A percentile compares a stretch with the other conserved stretches of the same genome.
phyloP scores from a whole-genome alignment of 2,113 vertebrate genomes.

The Murina feae region DNA sequence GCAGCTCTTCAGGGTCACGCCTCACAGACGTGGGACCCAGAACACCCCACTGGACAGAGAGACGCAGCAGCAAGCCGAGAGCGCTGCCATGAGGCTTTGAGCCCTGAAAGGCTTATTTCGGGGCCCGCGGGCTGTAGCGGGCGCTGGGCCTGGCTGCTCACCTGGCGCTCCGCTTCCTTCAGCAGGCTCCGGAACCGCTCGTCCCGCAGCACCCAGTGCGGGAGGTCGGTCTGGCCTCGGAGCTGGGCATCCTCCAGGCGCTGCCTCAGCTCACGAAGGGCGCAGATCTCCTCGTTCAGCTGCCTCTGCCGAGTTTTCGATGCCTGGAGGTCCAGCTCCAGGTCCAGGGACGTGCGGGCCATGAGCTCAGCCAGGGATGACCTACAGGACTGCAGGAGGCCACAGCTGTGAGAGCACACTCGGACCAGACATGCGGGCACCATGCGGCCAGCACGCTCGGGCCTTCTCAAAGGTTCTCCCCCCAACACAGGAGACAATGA shows the following conservation, averaged over 20 bases:
- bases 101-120: not conserved
- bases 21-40: not conserved
- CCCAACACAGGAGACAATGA: not conserved
- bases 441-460: accelerated
- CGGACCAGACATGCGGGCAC: accelerated
- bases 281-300: conserved; percentile 93
- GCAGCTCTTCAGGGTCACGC: not conserved
- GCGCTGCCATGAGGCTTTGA: not conserved
- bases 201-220: conserved; percentile 93
- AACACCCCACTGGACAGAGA: not conserved
- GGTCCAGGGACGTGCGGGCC: conserved; percentile 95
- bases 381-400: conserved; percentile 86
- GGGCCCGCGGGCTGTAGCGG: not conserved
- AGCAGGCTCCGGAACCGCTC: conserved; percentile 91
- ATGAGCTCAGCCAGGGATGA: conserved; percentile 93
- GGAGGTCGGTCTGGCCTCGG: conserved; percentile 86
- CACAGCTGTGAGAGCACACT: not conserved
- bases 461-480: not conserved
- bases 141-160: conserved; percentile 66
- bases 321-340: conserved; percentile 99
- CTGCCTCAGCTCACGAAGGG: conserved; percentile 92
- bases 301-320: conserved; percentile 94
- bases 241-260: conserved; percentile 91
- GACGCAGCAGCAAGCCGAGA: not conserved
- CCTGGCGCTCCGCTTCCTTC: conserved; percentile 97